Evolutionary conservation across 2,888 invertebrate genomes (phyloP).

Genomic region (Meliscaeva auricollis): DNA sequence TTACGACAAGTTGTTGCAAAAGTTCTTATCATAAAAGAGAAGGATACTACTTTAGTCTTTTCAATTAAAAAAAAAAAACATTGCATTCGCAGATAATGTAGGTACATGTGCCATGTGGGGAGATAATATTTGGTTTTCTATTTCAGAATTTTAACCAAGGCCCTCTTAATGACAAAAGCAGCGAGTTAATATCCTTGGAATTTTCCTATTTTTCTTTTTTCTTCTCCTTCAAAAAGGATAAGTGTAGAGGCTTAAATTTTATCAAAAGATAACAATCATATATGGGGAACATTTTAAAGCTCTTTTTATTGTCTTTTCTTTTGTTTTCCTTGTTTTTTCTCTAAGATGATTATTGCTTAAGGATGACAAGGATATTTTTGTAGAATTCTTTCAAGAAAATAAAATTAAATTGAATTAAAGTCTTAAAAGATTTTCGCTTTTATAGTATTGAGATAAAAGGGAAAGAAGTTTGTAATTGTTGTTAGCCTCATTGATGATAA

Average conservation of each 20-base stretch:
- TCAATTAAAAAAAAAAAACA: not conserved
- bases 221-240: not conserved
- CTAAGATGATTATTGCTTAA: conserved; percentile 14
- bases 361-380: conserved; percentile 11
- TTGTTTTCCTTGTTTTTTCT: not conserved
- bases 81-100: no score
- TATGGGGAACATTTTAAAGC: conserved; percentile 1
- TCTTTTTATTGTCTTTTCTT: not conserved
- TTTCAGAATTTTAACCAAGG: no score
- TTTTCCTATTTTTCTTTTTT: conserved; percentile 9
- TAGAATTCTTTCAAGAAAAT: not conserved
- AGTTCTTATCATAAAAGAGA: conserved; percentile 19
- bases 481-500: not conserved
- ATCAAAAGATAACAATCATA: conserved; percentile 29
- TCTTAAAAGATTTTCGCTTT: not conserved
- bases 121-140: no score
- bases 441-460: conserved; percentile 2
- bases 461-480: conserved; percentile 10
- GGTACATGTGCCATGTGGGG: no score
- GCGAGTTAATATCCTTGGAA: conserved; percentile 20
- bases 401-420: conserved; percentile 41
- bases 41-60: not conserved
- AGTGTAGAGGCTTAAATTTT: conserved; percentile 7
- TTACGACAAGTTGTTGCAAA: conserved; percentile 33
- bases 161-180: conserved; percentile 36